Evolutionary conservation across 2,113 vertebrate genomes (phyloP).

Genomic region (Pitta sordida): DNA sequence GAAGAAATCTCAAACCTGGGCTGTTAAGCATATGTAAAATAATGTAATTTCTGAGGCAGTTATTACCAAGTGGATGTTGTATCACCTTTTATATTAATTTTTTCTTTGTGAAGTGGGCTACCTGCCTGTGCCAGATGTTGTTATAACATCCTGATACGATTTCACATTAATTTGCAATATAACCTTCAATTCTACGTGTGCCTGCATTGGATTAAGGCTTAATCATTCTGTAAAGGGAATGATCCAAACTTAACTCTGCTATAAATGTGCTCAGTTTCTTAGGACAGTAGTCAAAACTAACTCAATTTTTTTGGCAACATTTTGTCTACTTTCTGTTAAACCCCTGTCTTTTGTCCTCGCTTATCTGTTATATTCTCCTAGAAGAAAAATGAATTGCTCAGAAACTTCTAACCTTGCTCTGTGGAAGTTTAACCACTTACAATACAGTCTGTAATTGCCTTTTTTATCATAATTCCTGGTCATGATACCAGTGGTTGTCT

Average conservation of each 20-base stretch:
- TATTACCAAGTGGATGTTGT: background rate
- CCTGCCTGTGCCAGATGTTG: background rate
- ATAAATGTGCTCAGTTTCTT: background rate
- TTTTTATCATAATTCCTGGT: background rate
- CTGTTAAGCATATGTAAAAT: background rate
- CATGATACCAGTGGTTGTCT: background rate
- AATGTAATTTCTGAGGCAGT: background rate
- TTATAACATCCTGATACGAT: background rate
- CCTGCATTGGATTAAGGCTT: background rate
- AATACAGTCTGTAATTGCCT: background rate
- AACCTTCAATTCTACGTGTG: background rate
- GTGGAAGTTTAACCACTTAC: background rate
- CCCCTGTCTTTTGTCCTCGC: background rate
- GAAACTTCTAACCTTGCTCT: background rate
- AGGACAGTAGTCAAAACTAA: background rate
- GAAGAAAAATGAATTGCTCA: background rate
- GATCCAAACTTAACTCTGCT: background rate
- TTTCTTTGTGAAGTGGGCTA: accelerated
- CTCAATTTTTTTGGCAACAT: background rate
- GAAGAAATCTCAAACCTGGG: background rate
- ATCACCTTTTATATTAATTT: background rate
- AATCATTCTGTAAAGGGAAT: background rate
- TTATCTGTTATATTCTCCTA: background rate
- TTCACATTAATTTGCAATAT: background rate
- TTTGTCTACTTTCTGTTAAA: background rate